Evolutionary conservation across 2,113 vertebrate species (phyloP).

Genomic region (Microcebus griseorufus): DNA sequence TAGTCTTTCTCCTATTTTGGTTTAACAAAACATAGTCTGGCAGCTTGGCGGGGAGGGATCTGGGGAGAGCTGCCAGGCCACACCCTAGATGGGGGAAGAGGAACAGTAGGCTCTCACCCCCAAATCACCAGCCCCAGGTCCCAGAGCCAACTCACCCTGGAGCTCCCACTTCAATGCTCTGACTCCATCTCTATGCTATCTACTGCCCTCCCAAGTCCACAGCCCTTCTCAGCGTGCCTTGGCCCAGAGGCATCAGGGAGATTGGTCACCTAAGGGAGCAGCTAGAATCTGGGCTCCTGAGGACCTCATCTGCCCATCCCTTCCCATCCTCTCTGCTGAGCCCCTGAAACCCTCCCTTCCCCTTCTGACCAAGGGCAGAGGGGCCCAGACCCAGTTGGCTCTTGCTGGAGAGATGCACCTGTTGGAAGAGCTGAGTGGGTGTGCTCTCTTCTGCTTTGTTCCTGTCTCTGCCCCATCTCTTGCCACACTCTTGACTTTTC

Average conservation of each 20-base stretch:
- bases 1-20: slow-evolving; percentile 80
- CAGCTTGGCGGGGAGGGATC: slow-evolving; percentile 24
- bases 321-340: not conserved
- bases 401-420: not conserved
- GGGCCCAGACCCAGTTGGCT: not conserved
- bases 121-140: not conserved
- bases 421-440: not conserved
- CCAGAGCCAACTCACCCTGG: not conserved
- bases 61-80: slow-evolving; percentile 45
- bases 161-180: not conserved
- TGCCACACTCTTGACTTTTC: not conserved
- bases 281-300: not conserved
- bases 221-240: not conserved
- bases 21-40: slow-evolving; percentile 79
- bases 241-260: not conserved
- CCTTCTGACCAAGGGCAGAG: not conserved
- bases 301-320: not conserved
- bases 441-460: not conserved
- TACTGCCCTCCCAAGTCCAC: not conserved
- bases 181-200: not conserved
- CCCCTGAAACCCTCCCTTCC: not conserved
- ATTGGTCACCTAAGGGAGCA: not conserved
- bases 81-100: slow-evolving; percentile 19
- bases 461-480: not conserved
- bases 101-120: not conserved